These are phyloP conservation scores for Stratiomys singularior DNA, from an alignment of 2,888 invertebrate species.

Conservation along the genomic window DNA sequence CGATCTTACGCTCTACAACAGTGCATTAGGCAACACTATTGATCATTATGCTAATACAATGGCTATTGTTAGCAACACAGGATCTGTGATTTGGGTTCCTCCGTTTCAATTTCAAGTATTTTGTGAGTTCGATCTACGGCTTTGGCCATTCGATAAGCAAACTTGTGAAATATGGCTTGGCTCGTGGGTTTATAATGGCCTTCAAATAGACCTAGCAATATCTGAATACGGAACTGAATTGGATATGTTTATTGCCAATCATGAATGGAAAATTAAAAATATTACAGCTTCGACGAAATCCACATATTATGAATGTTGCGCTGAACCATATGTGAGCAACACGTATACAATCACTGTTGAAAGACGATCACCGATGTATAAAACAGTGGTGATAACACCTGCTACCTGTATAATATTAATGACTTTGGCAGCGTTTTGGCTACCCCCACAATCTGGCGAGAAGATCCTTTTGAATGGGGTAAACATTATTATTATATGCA, in stretches of 20 bases:
- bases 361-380: slow-evolving; percentile 71
- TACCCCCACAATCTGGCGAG: slow-evolving; percentile 75
- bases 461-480: slow-evolving; percentile 72
- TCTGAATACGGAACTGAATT: slow-evolving; percentile 54
- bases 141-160: slow-evolving; percentile 83
- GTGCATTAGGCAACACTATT: slow-evolving; percentile 71
- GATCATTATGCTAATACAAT: slow-evolving; percentile 72
- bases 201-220: slow-evolving; percentile 68
- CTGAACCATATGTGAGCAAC: slow-evolving; percentile 69
- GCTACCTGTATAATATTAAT: slow-evolving; percentile 71
- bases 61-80: slow-evolving; percentile 65
- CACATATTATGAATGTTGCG: slow-evolving; percentile 68
- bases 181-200: slow-evolving; percentile 75
- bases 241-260: slow-evolving; percentile 59
- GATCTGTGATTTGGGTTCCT: slow-evolving; percentile 73
- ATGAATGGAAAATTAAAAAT: slow-evolving; percentile 65
- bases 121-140: slow-evolving; percentile 73
- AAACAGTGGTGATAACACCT: slow-evolving; percentile 72
- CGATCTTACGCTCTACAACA: slow-evolving; percentile 78
- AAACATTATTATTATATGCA: slow-evolving; percentile 70
- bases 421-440: slow-evolving; percentile 72
- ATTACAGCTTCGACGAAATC: slow-evolving; percentile 60
- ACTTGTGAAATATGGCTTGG: slow-evolving; percentile 75
- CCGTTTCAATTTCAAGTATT: slow-evolving; percentile 74
- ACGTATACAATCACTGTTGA: slow-evolving; percentile 67